Evolutionary conservation across 2,113 vertebrate species (phyloP).

Genomic region (Galbula dea): DNA sequence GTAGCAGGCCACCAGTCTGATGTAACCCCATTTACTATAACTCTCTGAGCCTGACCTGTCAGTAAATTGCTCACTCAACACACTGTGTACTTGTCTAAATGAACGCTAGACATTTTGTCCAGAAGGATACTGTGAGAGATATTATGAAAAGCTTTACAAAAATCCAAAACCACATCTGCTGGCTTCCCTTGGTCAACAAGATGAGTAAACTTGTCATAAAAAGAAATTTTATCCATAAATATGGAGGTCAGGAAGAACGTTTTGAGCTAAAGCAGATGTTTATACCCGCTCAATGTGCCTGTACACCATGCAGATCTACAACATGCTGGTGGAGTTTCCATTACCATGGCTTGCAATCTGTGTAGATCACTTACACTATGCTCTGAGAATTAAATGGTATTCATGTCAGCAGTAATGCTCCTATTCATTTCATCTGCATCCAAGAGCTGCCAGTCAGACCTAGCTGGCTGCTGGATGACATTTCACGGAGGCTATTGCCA

Average conservation of each 20-base stretch:
- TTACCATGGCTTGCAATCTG: neutral
- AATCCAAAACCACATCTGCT: neutral
- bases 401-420: neutral
- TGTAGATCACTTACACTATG: neutral
- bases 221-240: neutral
- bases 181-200: neutral
- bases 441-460: neutral
- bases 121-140: neutral
- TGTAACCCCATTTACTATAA: neutral
- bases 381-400: neutral
- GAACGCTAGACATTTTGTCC: neutral
- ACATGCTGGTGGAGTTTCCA: neutral
- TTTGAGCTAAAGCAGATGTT: neutral
- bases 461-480: neutral
- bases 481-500: neutral
- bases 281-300: too few species aligned
- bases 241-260: neutral
- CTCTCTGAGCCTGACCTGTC: neutral
- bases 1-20: neutral
- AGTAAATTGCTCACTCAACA: neutral
- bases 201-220: neutral
- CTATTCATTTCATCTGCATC: neutral
- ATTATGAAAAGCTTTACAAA: neutral
- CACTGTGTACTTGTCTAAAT: neutral
- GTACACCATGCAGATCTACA: accelerated